phyloP scores from a whole-genome alignment of 64 coral and sea anemone genomes.

The Orbicella faveolata region DNA sequence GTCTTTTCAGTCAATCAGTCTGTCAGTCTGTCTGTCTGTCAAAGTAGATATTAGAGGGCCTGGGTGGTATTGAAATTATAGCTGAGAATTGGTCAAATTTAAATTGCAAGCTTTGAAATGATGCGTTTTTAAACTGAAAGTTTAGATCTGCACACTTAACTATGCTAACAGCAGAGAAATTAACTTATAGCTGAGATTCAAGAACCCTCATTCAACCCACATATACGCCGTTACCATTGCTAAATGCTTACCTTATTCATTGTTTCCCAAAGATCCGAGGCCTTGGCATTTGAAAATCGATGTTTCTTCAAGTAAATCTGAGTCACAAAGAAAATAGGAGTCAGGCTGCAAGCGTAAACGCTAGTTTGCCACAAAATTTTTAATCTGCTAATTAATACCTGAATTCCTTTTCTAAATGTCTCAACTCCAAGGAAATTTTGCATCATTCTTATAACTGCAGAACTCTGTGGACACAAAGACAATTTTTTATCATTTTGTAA shows the following conservation, averaged over 20 bases:
- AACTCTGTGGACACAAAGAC: neutral
- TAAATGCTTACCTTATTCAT: neutral
- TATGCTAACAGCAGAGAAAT: no score
- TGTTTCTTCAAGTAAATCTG: conserved; percentile 20
- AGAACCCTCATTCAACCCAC: no score
- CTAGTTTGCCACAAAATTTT: neutral
- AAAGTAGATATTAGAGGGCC: no score
- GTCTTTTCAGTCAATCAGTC: no score
- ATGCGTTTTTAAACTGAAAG: no score
- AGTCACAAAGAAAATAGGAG: neutral
- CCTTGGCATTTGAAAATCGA: conserved; percentile 21
- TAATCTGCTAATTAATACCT: neutral
- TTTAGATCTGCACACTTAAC: no score
- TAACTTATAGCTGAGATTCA: no score
- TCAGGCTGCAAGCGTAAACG: neutral
- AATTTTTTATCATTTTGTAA: neutral
- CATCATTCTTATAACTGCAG: conserved; percentile 17
- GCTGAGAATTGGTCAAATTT: no score
- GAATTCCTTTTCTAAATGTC: conserved; percentile 10
- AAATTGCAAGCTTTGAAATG: no score
- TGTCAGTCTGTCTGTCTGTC: no score
- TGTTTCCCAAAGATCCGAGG: conserved; percentile 7
- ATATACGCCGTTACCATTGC: neutral
- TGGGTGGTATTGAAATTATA: no score
- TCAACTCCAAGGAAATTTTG: conserved; percentile 15